Evolutionary conservation across 1,140 invertebrate species (phyloP).

Genomic region (Chrysopa pallens): DNA sequence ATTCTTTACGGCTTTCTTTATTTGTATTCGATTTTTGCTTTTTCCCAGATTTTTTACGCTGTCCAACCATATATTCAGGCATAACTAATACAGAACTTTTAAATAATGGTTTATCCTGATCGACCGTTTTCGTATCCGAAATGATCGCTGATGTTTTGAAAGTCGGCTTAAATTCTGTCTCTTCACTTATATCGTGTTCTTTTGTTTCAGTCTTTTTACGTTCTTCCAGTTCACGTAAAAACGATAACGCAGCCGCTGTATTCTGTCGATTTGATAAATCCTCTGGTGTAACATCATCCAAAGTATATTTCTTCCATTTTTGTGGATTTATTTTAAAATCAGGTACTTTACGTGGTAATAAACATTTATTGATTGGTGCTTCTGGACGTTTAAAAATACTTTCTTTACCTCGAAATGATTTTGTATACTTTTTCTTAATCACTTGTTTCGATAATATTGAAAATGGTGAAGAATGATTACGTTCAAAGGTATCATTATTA

Average conservation of each 20-base stretch:
- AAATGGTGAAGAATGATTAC: no score
- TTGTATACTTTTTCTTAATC: constrained; percentile 6
- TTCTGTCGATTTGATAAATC: constrained; percentile 59
- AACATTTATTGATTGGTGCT: constrained; percentile 33
- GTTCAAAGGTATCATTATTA: no score
- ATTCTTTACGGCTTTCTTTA: constrained; percentile 17
- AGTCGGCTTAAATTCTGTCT: constrained; percentile 15
- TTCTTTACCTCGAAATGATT: constrained; percentile 45
- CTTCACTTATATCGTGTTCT: constrained; percentile 13
- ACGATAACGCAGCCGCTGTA: constrained; percentile 46
- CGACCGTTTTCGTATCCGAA: constrained; percentile 10
- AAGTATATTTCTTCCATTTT: constrained; percentile 57
- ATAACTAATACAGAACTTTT: constrained; percentile 49
- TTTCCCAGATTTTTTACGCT: constrained; percentile 30
- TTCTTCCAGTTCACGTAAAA: constrained; percentile 42
- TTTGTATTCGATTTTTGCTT: constrained; percentile 19
- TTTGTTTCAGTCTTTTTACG: constrained; percentile 22
- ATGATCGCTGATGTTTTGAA: constrained; percentile 13
- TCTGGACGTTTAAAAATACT: constrained; percentile 59
- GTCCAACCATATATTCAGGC: constrained; percentile 67
- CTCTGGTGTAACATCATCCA: constrained; percentile 46
- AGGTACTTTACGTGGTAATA: constrained; percentile 32
- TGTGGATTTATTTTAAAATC: constrained; percentile 54
- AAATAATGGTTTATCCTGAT: constrained; percentile 31
- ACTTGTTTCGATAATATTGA: no score